A percentile compares a stretch with the other conserved stretches of the same genome.
phyloP scores from a whole-genome alignment of 92 coral and sea anemone species.

The Actinostola sp. region DNA sequence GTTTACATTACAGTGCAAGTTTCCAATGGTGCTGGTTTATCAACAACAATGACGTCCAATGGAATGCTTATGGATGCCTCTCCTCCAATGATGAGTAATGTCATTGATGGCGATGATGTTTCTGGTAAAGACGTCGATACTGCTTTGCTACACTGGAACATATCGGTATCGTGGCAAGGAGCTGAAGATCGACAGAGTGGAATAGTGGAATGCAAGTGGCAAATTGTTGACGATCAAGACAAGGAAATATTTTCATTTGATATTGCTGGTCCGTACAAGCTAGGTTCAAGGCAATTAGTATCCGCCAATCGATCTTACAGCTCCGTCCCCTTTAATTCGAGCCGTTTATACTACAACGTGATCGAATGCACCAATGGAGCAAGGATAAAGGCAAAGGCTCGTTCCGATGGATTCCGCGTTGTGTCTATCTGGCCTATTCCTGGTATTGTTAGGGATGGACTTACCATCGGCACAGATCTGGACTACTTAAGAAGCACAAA shows the following conservation, averaged over 20 bases:
- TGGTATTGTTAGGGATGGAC: conserved; percentile 72
- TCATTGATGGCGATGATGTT: conserved; percentile 72
- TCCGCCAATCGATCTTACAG: conserved; percentile 47
- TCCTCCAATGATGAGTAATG: conserved; percentile 76
- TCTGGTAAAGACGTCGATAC: conserved; percentile 53
- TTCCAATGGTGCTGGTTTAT: conserved; percentile 77
- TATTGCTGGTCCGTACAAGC: conserved; percentile 17
- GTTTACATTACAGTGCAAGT: conserved; percentile 69
- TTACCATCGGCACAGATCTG: conserved; percentile 38
- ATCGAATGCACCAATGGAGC: conserved; percentile 82
- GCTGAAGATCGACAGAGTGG: conserved; percentile 83
- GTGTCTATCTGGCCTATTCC: conserved; percentile 88
- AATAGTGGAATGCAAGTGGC: conserved; percentile 70
- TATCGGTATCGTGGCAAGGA: conserved; percentile 84
- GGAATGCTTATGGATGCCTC: conserved; percentile 83
- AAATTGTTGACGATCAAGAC: conserved; percentile 45
- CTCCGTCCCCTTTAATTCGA: conserved; percentile 30
- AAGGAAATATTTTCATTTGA: conserved; percentile 22
- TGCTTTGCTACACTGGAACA: conserved; percentile 65
- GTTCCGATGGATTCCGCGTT: conserved; percentile 88
- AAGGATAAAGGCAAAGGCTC: conserved; percentile 39
- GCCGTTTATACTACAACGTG: conserved; percentile 54
- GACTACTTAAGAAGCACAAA: conserved; percentile 69
- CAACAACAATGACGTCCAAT: conserved; percentile 61
- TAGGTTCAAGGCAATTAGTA: conserved; percentile 53